Base-by-base conservation (phyloP, 2,888 invertebrate species). In the Merodon equestris region DNA sequence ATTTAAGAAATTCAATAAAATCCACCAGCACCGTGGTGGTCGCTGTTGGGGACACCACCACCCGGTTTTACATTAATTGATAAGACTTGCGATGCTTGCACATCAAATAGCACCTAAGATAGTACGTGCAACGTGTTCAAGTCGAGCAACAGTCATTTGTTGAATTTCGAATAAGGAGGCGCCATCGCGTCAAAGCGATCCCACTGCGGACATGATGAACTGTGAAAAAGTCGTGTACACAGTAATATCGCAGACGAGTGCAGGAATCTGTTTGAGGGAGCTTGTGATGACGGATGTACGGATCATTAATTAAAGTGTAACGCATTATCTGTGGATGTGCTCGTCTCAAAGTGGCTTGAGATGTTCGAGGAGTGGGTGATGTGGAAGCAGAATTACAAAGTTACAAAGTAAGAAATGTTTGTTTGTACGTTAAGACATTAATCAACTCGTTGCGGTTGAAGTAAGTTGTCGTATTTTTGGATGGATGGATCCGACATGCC, bases 241-340 rank as follows among this genome's bases (percentile, higher is more conserved):
- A 27, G 47, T 19, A 40, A 56, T 48, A 48, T 48, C 19, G 48
- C 7, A 27, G 27, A 27, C 7, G 27, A 47, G 42, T 13, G 27
- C 4, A 50, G 27, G 13, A 50, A 12, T 27, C 40, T 61, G 19
- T 15, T 48, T 40, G 38, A 14, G n/a, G 9, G 13, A 13, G 36
- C 19, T 19, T 38, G 58, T 51, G 82, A 82, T 81, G 83, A 83
- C 82, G 83, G 83, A 83, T 82, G 76, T 57, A 82, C 47, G 81
- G 68, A 66, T 82, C 81, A 83, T 82, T 83, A 76, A 82, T 40
- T 77, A 75, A 57, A 44, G 50, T 50, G 56, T 48, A 34, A 42
- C 38, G 9, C 19, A 40, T 60, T 38, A 50, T 9, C 19, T 50
- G 7, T 12, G 13, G 0, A 19, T 27, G 27, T 14, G 19, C 42